Conservation (phyloP, 2,113 vertebrate species). For the Cathartes aura region DNA sequence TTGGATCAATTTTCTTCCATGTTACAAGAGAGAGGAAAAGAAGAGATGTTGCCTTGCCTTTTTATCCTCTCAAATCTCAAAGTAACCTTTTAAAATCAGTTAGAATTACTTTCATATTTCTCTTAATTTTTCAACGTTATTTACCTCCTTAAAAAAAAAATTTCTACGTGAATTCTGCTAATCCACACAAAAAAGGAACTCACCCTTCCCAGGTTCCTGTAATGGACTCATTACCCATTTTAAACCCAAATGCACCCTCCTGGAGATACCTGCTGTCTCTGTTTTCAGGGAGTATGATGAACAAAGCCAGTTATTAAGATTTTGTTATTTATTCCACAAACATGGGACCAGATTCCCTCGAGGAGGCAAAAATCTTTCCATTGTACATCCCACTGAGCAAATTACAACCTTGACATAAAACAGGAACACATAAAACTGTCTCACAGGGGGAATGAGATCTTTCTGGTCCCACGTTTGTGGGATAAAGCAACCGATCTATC, state of each 20-base stretch:
- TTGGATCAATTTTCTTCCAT: not conserved
- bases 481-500: not conserved
- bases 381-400: not conserved
- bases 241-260: not conserved
- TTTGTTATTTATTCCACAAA: not conserved
- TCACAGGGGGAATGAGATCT: not conserved
- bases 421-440: not conserved
- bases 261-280: not conserved
- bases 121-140: not conserved
- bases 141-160: not conserved
- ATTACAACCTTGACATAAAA: not conserved
- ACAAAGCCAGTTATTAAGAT: not conserved
- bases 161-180: not conserved
- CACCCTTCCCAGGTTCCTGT: not conserved
- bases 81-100: not conserved
- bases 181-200: not conserved
- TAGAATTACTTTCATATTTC: not conserved
- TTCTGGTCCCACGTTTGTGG: not conserved
- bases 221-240: not conserved
- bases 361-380: not conserved
- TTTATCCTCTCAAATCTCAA: not conserved
- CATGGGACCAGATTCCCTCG: not conserved
- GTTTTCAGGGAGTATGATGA: not conserved
- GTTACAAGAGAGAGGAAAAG: not conserved
- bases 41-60: not conserved